These are phyloP conservation scores for Tetramorium bicarinatum DNA, from an alignment of 2,888 invertebrate species.

Conservation along the genomic window DNA sequence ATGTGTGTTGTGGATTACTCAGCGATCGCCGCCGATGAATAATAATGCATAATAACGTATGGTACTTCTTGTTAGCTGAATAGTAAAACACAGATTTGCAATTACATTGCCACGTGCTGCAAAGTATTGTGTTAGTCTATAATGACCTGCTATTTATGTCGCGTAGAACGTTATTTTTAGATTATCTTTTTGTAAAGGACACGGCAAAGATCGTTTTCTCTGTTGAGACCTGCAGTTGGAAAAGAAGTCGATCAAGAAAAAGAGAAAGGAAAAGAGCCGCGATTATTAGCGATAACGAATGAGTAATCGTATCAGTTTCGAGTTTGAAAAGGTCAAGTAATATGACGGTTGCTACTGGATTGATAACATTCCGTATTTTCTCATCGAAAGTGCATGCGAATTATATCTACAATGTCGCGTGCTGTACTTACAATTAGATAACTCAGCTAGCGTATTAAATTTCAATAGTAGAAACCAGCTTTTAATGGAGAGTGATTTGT, in stretches of 20 bases:
- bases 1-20: neutral
- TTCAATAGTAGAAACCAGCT: neutral
- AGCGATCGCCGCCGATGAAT: neutral
- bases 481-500: neutral
- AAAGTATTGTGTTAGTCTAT: neutral
- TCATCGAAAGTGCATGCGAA: neutral
- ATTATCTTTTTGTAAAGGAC: neutral
- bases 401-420: neutral
- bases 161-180: neutral
- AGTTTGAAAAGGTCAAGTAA: neutral
- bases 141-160: neutral
- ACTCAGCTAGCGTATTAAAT: neutral
- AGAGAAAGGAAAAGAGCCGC: neutral
- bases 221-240: neutral
- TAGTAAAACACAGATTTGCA: neutral
- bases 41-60: neutral
- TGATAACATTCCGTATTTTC: neutral
- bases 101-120: constrained; percentile 1
- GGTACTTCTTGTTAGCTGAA: neutral
- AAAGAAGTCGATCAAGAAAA: neutral
- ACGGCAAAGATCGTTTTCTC: neutral
- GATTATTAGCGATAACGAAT: neutral
- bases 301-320: neutral
- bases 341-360: neutral
- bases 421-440: neutral